Percentiles rank a stretch among this genome's conserved stretches.
Conservation (phyloP, 2,797 vertebrate genomes). For the Psittacula echo region DNA sequence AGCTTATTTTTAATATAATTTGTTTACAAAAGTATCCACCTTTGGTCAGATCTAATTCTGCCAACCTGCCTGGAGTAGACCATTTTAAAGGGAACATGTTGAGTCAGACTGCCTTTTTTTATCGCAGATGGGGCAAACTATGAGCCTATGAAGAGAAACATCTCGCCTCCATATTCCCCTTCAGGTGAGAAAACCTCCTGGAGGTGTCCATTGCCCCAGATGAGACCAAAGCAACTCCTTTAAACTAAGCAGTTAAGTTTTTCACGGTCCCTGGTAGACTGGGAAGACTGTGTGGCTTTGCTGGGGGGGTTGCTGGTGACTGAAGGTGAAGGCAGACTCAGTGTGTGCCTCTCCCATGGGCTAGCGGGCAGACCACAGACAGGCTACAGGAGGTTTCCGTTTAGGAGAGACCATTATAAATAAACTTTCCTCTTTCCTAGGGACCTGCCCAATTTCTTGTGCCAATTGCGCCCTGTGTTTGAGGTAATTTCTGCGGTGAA, state of each 20-base stretch:
- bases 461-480: neutral
- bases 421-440: neutral
- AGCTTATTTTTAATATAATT: neutral
- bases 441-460: neutral
- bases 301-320: neutral
- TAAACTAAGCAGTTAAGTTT: neutral
- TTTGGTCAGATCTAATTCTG: slow-evolving; percentile 34
- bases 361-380: neutral
- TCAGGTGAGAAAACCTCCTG: neutral
- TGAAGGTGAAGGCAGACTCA: neutral
- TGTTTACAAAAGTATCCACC: slow-evolving; percentile 11
- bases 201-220: neutral
- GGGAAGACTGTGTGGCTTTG: neutral
- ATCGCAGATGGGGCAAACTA: neutral
- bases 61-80: neutral
- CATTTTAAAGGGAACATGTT: neutral
- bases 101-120: neutral
- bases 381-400: neutral
- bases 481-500: neutral
- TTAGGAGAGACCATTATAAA: neutral
- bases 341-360: neutral
- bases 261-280: neutral
- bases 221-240: neutral
- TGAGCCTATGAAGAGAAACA: neutral
- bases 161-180: neutral